Evolutionary conservation across 2,888 invertebrate species (phyloP).

Genomic region (Troides helena): DNA sequence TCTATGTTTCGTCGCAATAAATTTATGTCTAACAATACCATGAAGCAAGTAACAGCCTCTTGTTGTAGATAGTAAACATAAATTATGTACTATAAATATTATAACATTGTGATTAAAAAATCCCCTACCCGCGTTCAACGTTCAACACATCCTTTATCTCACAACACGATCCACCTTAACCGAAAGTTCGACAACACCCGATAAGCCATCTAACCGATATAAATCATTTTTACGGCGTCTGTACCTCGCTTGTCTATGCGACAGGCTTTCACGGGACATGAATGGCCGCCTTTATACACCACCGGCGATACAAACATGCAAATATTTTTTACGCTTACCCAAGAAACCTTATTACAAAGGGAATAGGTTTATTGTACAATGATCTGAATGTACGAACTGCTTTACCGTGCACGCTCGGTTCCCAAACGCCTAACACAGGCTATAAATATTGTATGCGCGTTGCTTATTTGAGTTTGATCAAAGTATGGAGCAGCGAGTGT

Average conservation of each 20-base stretch:
- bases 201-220: slow-evolving; percentile 65
- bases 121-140: slow-evolving; percentile 34
- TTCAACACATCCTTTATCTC: slow-evolving; percentile 46
- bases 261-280: slow-evolving; percentile 69
- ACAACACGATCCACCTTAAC: slow-evolving; percentile 56
- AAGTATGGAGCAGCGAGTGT: slow-evolving; percentile 39
- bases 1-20: too few relatives aligned
- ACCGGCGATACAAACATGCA: slow-evolving; percentile 49
- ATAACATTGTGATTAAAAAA: slow-evolving; percentile 13
- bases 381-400: slow-evolving; percentile 28
- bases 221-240: slow-evolving; percentile 73
- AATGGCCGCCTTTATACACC: slow-evolving; percentile 68
- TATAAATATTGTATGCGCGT: slow-evolving; percentile 64
- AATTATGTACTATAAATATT: slow-evolving; percentile 3
- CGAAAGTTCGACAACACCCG: slow-evolving; percentile 61
- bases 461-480: slow-evolving; percentile 46
- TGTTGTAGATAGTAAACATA: too few relatives aligned
- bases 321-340: slow-evolving; percentile 29
- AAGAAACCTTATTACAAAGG: slow-evolving; percentile 31
- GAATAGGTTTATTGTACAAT: slow-evolving; percentile 41
- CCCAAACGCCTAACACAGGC: slow-evolving; percentile 65
- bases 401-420: slow-evolving; percentile 44
- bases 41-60: too few relatives aligned
- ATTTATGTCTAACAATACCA: too few relatives aligned
- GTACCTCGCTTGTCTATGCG: slow-evolving; percentile 64